A percentile compares a stretch with the other conserved stretches of the same genome.
phyloP scores from a whole-genome alignment of 1,140 invertebrate species.

The Aphidius ervi region DNA sequence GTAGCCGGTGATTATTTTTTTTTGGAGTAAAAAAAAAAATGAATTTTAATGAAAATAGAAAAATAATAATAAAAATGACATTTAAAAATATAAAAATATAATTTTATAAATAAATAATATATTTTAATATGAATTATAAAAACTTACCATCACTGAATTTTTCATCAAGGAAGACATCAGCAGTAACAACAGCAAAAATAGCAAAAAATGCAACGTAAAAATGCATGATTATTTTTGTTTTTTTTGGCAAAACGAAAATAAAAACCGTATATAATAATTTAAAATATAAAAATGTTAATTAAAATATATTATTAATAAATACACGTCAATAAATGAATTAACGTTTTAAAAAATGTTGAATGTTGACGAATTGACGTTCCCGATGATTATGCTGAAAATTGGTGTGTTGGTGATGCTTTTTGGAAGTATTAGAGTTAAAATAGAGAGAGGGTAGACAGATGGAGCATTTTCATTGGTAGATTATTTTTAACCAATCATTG shows the following conservation, averaged over 20 bases:
- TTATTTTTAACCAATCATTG: constrained; percentile 46
- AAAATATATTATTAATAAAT: too few relatives aligned
- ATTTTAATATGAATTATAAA: constrained; percentile 11
- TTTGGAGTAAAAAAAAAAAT: too few relatives aligned
- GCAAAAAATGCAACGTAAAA: constrained; percentile 51
- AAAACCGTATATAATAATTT: too few relatives aligned
- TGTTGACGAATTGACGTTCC: constrained; percentile 31
- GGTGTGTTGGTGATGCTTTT: constrained; percentile 29
- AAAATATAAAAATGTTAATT: too few relatives aligned
- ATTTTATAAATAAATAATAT: not conserved
- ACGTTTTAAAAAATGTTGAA: constrained; percentile 39
- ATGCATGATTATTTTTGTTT: constrained; percentile 47
- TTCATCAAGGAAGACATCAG: constrained; percentile 67
- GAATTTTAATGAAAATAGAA: too few relatives aligned
- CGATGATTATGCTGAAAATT: constrained; percentile 36
- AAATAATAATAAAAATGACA: constrained; percentile 2
- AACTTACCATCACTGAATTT: constrained; percentile 72
- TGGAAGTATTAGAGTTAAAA: constrained; percentile 26
- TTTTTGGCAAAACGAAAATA: too few relatives aligned
- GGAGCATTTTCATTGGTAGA: constrained; percentile 54
- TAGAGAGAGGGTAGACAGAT: constrained; percentile 57
- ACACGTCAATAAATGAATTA: too few relatives aligned
- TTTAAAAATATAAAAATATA: constrained; percentile 2
- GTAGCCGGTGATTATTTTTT: constrained; percentile 20
- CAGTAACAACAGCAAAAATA: constrained; percentile 51